These are phyloP conservation scores for Enteromius radiatus DNA, from an alignment of 2,797 vertebrate genomes.

Conservation along the genomic window DNA sequence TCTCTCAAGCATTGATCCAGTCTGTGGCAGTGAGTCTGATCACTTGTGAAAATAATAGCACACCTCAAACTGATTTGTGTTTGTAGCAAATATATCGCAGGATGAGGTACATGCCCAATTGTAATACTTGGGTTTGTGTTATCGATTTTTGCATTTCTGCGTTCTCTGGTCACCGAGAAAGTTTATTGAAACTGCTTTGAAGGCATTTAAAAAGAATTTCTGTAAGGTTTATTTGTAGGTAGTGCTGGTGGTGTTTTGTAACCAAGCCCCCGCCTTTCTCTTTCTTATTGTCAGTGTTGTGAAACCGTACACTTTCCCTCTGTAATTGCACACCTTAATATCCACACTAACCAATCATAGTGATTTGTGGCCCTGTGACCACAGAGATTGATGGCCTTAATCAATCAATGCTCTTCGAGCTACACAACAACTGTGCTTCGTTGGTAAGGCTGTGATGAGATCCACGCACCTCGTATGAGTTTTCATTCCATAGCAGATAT, in stretches of 20 bases:
- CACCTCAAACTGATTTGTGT: neutral
- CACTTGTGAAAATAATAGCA: neutral
- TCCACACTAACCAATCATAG: constrained; percentile 42
- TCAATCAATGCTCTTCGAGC: constrained; percentile 33
- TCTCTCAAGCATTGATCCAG: neutral
- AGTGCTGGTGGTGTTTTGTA: neutral
- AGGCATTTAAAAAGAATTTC: neutral
- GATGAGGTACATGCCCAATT: neutral
- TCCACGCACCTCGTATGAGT: neutral
- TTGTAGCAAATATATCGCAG: neutral
- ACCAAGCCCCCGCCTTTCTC: constrained; percentile 36
- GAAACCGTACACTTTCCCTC: constrained; percentile 38
- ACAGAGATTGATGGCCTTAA: constrained; percentile 34
- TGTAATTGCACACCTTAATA: constrained; percentile 45
- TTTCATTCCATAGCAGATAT: constrained; percentile 14
- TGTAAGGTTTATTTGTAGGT: neutral
- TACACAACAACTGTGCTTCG: neutral
- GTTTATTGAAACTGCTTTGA: neutral
- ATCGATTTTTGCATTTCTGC: neutral
- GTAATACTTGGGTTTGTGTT: neutral
- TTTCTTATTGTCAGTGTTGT: constrained; percentile 41
- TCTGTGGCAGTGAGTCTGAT: neutral
- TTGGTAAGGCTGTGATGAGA: neutral
- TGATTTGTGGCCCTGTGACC: constrained; percentile 35
- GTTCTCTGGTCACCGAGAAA: neutral